phyloP scores from a whole-genome alignment of 2,888 invertebrate genomes.

The Eilema griseolum region DNA sequence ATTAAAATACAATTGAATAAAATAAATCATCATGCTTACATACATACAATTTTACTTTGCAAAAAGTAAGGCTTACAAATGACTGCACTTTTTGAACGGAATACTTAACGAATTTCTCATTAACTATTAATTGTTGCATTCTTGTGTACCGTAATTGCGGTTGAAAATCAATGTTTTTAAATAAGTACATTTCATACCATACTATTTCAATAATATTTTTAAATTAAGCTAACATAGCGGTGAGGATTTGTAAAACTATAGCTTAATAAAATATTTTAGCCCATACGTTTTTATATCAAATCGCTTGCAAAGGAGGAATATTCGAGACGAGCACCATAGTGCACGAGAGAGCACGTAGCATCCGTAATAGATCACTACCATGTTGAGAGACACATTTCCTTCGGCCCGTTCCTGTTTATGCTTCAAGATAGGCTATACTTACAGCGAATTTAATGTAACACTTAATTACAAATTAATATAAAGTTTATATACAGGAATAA shows the following conservation, averaged over 20 bases:
- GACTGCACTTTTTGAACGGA: too few species aligned
- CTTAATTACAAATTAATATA: neutral
- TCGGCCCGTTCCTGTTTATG: constrained; percentile 3
- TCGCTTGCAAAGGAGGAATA: neutral
- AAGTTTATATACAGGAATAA: constrained; percentile 4
- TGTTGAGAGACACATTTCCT: neutral
- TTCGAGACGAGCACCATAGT: neutral
- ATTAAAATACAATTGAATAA: neutral
- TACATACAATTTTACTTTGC: neutral
- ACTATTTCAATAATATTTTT: too few species aligned
- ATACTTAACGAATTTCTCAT: neutral
- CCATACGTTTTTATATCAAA: too few species aligned
- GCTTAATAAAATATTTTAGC: too few species aligned
- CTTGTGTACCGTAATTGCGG: neutral
- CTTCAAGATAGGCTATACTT: neutral
- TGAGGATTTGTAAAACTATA: too few species aligned
- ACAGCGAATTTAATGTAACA: constrained; percentile 2
- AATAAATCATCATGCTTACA: neutral
- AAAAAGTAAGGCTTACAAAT: too few species aligned
- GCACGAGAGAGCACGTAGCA: too few species aligned
- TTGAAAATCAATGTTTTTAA: neutral
- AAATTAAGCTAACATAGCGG: too few species aligned
- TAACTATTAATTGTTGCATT: neutral
- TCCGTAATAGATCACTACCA: neutral
- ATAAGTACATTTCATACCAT: too few species aligned